Evolutionary conservation across 2,888 invertebrate genomes (phyloP).

Genomic region (Stenchaetothrips biformis): DNA sequence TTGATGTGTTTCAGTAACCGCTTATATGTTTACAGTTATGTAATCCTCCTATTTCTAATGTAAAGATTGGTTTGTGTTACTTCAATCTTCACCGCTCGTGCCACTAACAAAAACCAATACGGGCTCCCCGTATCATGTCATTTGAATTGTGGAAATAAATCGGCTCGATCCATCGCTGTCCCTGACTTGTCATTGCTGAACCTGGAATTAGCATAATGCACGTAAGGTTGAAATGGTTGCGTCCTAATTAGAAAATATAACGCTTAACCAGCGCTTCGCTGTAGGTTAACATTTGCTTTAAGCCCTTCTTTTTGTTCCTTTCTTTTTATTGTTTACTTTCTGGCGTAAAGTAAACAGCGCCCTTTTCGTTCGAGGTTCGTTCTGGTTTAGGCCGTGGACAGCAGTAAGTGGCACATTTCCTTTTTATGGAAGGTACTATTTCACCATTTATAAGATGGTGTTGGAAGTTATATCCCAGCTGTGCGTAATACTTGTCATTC

Average conservation of each 20-base stretch:
- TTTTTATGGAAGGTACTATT: neutral
- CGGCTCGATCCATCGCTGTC: neutral
- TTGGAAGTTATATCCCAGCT: too few relatives aligned
- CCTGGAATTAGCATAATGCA: constrained; percentile 5
- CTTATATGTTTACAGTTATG: neutral
- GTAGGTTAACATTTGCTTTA: neutral
- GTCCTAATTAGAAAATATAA: neutral
- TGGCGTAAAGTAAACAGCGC: neutral
- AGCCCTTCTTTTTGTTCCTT: neutral
- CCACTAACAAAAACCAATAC: neutral
- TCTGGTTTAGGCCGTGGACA: neutral
- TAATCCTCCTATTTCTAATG: neutral
- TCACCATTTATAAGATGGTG: too few relatives aligned
- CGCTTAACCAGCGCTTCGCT: neutral
- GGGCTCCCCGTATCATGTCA: neutral
- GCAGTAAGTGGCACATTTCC: neutral
- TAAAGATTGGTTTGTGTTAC: neutral
- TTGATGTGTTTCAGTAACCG: neutral
- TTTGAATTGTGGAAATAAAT: constrained; percentile 12
- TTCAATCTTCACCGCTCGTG: neutral
- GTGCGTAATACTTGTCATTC: too few relatives aligned
- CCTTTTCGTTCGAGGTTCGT: neutral
- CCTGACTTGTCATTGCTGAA: constrained; percentile 12
- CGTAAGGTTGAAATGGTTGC: constrained; percentile 20
- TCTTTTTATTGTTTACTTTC: neutral